These are phyloP conservation scores for Benitochromis conjunctus DNA, from an alignment of 2,113 vertebrate genomes.

Conservation along the genomic window DNA sequence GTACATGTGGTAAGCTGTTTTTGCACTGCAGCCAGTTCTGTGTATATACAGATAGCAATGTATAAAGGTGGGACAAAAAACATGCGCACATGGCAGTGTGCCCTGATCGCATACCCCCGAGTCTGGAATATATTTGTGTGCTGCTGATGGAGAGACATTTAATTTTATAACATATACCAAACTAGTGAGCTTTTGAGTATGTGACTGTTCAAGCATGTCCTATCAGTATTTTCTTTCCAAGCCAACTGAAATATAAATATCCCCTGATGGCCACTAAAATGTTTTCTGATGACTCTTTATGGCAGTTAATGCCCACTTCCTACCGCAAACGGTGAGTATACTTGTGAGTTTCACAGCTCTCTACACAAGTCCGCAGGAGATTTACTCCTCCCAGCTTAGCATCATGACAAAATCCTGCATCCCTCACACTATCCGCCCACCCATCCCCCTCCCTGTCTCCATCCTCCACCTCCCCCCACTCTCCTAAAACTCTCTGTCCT, in stretches of 20 bases:
- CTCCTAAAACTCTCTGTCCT: constrained; percentile 29
- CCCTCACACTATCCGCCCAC: constrained; percentile 35
- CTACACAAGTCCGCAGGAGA: constrained; percentile 36
- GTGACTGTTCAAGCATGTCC: not conserved
- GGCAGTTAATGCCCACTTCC: not conserved
- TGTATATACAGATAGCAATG: constrained; percentile 44
- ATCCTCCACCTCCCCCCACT: not conserved
- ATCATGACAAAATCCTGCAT: constrained; percentile 62
- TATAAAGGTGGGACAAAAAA: constrained; percentile 57
- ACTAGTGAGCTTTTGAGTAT: not conserved
- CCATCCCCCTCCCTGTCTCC: not conserved
- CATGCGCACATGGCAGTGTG: constrained; percentile 63
- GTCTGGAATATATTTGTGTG: constrained; percentile 12
- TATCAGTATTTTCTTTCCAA: not conserved
- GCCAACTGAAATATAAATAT: not conserved
- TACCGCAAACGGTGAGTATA: constrained; percentile 6
- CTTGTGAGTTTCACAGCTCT: constrained; percentile 29
- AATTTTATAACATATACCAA: constrained; percentile 16
- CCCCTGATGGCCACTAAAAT: not conserved
- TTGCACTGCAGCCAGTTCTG: constrained; percentile 20
- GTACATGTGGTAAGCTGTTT: constrained; percentile 1
- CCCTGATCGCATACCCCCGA: constrained; percentile 48
- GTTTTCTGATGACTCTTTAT: not conserved
- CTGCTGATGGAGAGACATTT: not conserved
- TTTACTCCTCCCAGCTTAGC: constrained; percentile 59